Evolutionary conservation across 2,797 vertebrate species (phyloP), one percentile per base, ranked within the genome.

Genomic region (Schizopygopsis malacanthus): DNA sequence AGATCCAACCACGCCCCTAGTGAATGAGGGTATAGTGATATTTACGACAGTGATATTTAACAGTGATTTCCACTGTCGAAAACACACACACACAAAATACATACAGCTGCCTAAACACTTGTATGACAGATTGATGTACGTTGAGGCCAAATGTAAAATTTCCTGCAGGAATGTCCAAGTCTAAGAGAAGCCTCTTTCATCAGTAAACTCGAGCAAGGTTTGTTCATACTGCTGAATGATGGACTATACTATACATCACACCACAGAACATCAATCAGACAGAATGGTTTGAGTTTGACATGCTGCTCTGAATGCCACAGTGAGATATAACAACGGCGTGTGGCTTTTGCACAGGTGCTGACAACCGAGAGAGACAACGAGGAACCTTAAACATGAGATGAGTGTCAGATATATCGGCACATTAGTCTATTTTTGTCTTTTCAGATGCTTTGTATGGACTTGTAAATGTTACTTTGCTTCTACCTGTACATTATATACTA

Each of bases 391-490:
- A 75, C 25, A 87, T 67, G 11, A 50, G 67, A 56, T 22, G 13
- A 28, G 18, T 78, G 78, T 84, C 73, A 63, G 50, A 76, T 70
- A 81, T 67, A 54, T 85, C 47, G 37, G 33, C 59, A 82, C 71
- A 50, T 76, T 79, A 2, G 54, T 76, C 71, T 90, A 83, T 89
- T 89, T 87, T 82, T 87, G 65, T 13, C 18, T 75, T 45, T 81
- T 76, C 25, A 47, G 37, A 81, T 56, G 0, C 20, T 83, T 50
- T 45, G 45, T 20, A 20, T 37, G 18, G 8, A 61, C 18, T 18
- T 52, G 20, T 43, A 45, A 76, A 28, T 18, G 18, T 47, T 25
- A 20, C 8, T 50, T 67, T 65, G 39, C 28, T 7, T 63, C 2
- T 67, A 83, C 25, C 56, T 47, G 56, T 63, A 63, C 33, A 18